phyloP scores from a whole-genome alignment of 1,140 invertebrate genomes.

The Zelostemma sp. region DNA sequence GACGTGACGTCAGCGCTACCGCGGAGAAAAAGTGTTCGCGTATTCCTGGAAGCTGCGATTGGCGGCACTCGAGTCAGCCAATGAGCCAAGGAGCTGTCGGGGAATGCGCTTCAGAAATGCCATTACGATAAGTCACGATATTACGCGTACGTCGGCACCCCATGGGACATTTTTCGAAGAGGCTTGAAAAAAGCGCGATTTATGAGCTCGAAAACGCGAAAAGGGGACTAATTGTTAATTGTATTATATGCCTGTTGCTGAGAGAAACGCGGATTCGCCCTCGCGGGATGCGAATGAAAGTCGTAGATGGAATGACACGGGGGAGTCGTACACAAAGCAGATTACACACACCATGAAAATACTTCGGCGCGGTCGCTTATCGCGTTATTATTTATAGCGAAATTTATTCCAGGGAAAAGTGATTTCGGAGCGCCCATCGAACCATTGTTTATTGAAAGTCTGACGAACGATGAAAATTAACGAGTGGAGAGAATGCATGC shows the following conservation, averaged over 20 bases:
- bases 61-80: background rate
- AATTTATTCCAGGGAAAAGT: background rate
- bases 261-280: slow-evolving; percentile 28
- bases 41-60: background rate
- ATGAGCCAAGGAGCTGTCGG: background rate
- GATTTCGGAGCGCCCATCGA: no score
- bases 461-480: no score
- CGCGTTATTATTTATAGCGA: background rate
- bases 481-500: no score
- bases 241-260: slow-evolving; percentile 43
- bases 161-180: slow-evolving; percentile 5
- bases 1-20: no score
- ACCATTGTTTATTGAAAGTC: no score
- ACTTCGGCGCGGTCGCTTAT: background rate
- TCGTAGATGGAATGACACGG: slow-evolving; percentile 34
- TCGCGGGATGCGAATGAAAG: slow-evolving; percentile 37
- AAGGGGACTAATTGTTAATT: slow-evolving; percentile 45
- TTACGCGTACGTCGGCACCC: background rate
- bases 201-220: slow-evolving; percentile 28
- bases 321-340: slow-evolving; percentile 36
- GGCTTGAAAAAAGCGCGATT: slow-evolving; percentile 32
- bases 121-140: background rate
- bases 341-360: slow-evolving; percentile 33
- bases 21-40: slow-evolving; percentile 13
- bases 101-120: background rate